Evolutionary conservation across 2,888 invertebrate genomes (phyloP), one percentile per base, ranked within the genome.

Genomic region (Busseola fusca): DNA sequence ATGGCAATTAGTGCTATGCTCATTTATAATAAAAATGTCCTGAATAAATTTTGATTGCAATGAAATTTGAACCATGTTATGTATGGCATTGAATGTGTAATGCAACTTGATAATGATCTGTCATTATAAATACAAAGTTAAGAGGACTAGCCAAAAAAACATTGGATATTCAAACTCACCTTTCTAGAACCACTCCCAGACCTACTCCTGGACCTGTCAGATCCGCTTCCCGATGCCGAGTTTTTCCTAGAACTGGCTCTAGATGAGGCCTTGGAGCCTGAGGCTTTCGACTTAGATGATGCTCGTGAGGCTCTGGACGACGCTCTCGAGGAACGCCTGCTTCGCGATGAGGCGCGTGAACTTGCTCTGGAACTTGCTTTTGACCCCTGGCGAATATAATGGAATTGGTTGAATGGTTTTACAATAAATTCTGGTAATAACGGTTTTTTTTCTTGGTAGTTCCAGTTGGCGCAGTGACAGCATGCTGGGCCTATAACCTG

Each of bases 131-230:
- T 48, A 48, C 3, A 21, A 40, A 21, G 4, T 42, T 25, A 18
- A 34, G 1, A 34, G 6, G 18, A 3, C 1, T n/a, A 12, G 9
- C 34, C 18, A 14, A 18, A 25, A 3, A 25, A 16, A 52, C 3
- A 30, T 48, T 48, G 3, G 2, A 54, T n/a, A 63, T 34, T 42
- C 9, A 42, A 62, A 81, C 83, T 74, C 54, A 90, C 95, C 91
- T 91, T 91, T 88, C 90, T 90, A 21, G 95, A 95, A 0, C 94
- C 95, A 82, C 95, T 95, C 0, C 82, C 87, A 0, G 95, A 95
- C 0, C 94, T 86, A 81, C 94, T 95, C 60, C 91, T 91, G 4
- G 95, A 94, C 45, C 91, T 88, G 3, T 89, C 93, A 1, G 93
- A 93, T 12, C 90, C 94, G 60, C 93, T 93, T 0, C 88, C 91